Evolutionary conservation across 2,888 invertebrate genomes (phyloP).

Genomic region (Amblyjoppa fuscipennis): DNA sequence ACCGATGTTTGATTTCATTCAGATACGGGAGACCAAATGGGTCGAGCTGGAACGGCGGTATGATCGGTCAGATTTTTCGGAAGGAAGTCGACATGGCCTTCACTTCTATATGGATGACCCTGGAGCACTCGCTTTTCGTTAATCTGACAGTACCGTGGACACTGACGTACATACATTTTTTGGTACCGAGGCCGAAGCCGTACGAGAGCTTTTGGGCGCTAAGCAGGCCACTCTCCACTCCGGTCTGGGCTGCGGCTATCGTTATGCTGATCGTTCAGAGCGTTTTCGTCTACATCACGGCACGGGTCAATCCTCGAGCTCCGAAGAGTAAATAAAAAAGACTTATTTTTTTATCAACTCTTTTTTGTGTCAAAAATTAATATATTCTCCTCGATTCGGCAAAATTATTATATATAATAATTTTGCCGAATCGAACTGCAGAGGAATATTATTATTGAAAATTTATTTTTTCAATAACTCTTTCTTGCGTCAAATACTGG

Average conservation of each 20-base stretch:
- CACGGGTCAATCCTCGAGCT: constrained; percentile 74
- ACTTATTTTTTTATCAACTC: background rate
- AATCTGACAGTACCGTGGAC: constrained; percentile 78
- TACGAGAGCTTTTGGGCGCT: constrained; percentile 80
- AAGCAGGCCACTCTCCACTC: constrained; percentile 75
- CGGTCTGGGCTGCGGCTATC: constrained; percentile 75
- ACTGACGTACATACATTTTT: constrained; percentile 74
- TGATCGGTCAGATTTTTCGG: constrained; percentile 74
- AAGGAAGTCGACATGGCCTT: constrained; percentile 80
- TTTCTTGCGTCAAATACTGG: no score
- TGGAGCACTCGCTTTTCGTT: constrained; percentile 69
- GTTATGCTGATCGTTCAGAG: constrained; percentile 70
- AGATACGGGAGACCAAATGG: constrained; percentile 77
- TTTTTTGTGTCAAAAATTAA: background rate
- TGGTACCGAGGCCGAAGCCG: constrained; percentile 80
- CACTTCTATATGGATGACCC: constrained; percentile 77
- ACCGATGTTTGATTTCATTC: background rate
- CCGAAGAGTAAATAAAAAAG: constrained; percentile 73
- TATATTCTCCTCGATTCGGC: no score
- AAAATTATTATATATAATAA: no score
- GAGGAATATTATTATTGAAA: no score
- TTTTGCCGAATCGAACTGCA: no score
- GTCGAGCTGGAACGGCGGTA: constrained; percentile 77
- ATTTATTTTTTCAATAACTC: no score
- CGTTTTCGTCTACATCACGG: constrained; percentile 70